Evolutionary conservation across 2,888 invertebrate species (phyloP).

Genomic region (Ditula angustiorana): DNA sequence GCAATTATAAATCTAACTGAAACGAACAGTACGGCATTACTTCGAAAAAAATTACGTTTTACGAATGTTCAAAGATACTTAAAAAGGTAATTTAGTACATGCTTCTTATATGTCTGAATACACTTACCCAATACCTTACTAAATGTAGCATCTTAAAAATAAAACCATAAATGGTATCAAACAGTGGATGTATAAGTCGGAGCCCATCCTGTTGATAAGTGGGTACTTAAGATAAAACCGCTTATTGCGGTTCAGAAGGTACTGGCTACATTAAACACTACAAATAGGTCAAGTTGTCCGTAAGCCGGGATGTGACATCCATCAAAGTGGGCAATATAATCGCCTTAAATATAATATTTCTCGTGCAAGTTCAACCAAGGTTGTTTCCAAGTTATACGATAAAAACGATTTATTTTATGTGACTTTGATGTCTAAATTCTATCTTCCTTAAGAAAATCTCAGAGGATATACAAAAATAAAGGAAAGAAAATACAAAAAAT

Average conservation of each 20-base stretch:
- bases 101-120: too few relatives aligned
- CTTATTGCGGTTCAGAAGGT: background rate
- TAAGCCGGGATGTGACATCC: constrained; percentile 7
- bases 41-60: too few relatives aligned
- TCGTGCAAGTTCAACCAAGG: constrained; percentile 21
- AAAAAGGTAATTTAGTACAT: too few relatives aligned
- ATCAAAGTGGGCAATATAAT: constrained; percentile 29
- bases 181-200: background rate
- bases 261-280: constrained; percentile 3
- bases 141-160: background rate
- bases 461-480: constrained; percentile 20
- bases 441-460: constrained; percentile 11
- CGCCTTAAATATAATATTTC: constrained; percentile 32
- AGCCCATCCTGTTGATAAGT: background rate
- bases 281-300: constrained; percentile 11
- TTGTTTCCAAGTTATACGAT: constrained; percentile 28
- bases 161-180: background rate
- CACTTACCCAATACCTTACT: too few relatives aligned
- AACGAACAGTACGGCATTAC: too few relatives aligned
- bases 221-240: background rate
- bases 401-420: constrained; percentile 31
- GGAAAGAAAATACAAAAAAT: constrained; percentile 15
- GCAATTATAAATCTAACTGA: too few relatives aligned
- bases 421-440: constrained; percentile 34
- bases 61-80: too few relatives aligned